A percentile compares a stretch with the other conserved stretches of the same genome.
These are phyloP conservation scores for Drymonia ruficornis DNA, from an alignment of 2,888 invertebrate species.

Conservation along the genomic window DNA sequence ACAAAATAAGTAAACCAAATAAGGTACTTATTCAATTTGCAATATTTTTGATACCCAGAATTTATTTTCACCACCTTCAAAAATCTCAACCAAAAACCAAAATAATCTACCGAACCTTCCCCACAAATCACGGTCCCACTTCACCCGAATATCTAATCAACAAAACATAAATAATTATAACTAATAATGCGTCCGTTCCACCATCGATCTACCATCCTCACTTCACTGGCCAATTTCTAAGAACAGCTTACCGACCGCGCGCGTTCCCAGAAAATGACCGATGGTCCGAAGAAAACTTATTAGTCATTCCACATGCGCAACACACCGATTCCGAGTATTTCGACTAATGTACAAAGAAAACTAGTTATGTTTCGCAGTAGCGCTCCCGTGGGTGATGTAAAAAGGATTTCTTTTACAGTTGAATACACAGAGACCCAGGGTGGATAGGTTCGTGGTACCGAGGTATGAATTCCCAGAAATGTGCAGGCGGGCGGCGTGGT, in stretches of 20 bases:
- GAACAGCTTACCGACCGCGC: slow-evolving; percentile 41
- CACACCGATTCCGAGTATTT: slow-evolving; percentile 45
- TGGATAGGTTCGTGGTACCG: slow-evolving; percentile 70
- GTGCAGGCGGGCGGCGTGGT: slow-evolving; percentile 49
- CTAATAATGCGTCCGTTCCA: slow-evolving; percentile 38
- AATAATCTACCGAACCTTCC: slow-evolving; percentile 24
- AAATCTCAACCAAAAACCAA: not conserved
- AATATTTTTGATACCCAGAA: too few relatives aligned
- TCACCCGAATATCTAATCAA: slow-evolving; percentile 28
- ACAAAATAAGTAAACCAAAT: too few relatives aligned
- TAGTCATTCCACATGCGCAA: slow-evolving; percentile 32
- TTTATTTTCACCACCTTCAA: too few relatives aligned
- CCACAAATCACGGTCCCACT: slow-evolving; percentile 16
- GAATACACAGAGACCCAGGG: slow-evolving; percentile 55
- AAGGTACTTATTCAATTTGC: too few relatives aligned
- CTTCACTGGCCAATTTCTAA: slow-evolving; percentile 46
- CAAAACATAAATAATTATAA: slow-evolving; percentile 41
- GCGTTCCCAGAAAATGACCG: slow-evolving; percentile 48
- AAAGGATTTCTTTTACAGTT: slow-evolving; percentile 54
- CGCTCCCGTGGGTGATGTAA: slow-evolving; percentile 31
- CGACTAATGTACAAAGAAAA: slow-evolving; percentile 45
- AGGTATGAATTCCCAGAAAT: slow-evolving; percentile 58
- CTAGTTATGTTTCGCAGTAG: slow-evolving; percentile 49
- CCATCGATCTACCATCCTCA: slow-evolving; percentile 30
- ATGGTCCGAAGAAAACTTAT: slow-evolving; percentile 48